Conservation (phyloP, 2,888 invertebrate species). For the Meiosimyza platycephala region DNA sequence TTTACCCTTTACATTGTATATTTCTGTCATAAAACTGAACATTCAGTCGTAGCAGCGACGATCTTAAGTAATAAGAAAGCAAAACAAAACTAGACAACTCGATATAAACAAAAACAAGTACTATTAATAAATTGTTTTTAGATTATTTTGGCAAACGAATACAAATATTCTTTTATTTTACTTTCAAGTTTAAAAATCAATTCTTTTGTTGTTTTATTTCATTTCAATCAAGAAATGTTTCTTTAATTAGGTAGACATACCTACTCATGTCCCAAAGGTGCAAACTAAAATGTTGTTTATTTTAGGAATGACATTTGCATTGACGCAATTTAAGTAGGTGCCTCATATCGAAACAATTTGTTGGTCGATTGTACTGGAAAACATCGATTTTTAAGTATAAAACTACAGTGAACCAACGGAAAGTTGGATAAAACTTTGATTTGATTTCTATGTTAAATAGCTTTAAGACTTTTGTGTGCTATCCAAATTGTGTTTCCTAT, state of each 20-base stretch:
- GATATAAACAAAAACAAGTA: constrained; percentile 7
- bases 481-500: no score
- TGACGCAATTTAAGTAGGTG: no score
- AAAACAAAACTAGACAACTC: neutral
- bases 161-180: constrained; percentile 30
- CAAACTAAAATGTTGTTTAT: no score
- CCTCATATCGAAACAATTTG: no score
- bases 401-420: no score
- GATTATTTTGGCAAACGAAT: constrained; percentile 41
- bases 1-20: constrained; percentile 22
- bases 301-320: no score
- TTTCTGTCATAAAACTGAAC: constrained; percentile 23
- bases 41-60: neutral
- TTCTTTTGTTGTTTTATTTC: neutral
- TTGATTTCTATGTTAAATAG: no score
- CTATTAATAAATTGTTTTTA: constrained; percentile 22
- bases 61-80: neutral
- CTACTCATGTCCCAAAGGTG: neutral
- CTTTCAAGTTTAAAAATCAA: neutral
- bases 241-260: neutral
- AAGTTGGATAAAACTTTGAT: no score
- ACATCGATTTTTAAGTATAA: no score
- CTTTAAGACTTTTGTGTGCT: no score
- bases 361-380: no score
- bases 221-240: constrained; percentile 27